A percentile compares a stretch with the other conserved stretches of the same genome.
Evolutionary conservation across 2,113 vertebrate genomes (phyloP).

Genomic region (Sebastes schlegelii): DNA sequence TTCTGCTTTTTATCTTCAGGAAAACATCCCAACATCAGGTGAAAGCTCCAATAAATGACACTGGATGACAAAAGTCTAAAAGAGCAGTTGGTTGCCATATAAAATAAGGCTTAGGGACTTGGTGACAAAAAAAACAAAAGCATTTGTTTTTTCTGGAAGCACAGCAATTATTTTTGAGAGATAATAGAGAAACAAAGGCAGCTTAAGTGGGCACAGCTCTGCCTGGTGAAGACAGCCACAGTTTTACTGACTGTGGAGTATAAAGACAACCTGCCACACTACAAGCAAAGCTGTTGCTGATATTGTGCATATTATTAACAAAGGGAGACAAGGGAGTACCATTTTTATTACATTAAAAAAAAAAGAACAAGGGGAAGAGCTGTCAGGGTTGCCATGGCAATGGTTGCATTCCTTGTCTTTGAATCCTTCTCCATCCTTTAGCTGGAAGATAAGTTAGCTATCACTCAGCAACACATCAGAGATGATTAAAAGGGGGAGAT

Average conservation of each 20-base stretch:
- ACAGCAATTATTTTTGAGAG: slow-evolving; percentile 12
- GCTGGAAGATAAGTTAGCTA: slow-evolving; percentile 49
- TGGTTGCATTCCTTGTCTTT: slow-evolving; percentile 32
- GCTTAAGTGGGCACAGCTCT: slow-evolving; percentile 23
- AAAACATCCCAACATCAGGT: slow-evolving; percentile 1
- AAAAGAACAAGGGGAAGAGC: slow-evolving; percentile 44
- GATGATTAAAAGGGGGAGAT: slow-evolving; percentile 43
- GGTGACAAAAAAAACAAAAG: neutral
- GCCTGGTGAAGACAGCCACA: slow-evolving; percentile 8
- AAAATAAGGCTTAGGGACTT: slow-evolving; percentile 3
- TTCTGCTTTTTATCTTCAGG: slow-evolving; percentile 1
- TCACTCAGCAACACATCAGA: slow-evolving; percentile 37
- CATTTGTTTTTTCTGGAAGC: slow-evolving; percentile 24
- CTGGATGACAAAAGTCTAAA: slow-evolving; percentile 13
- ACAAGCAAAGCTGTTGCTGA: slow-evolving; percentile 22
- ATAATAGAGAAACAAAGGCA: slow-evolving; percentile 36
- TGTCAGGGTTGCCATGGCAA: slow-evolving; percentile 65
- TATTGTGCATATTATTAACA: slow-evolving; percentile 55
- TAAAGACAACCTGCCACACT: slow-evolving; percentile 21
- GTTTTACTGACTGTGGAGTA: slow-evolving; percentile 4
- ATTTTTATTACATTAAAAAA: slow-evolving; percentile 51
- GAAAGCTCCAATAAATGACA: neutral
- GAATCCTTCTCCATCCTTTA: slow-evolving; percentile 35
- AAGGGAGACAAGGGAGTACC: slow-evolving; percentile 45
- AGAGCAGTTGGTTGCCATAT: neutral